Percentiles rank a stretch among this genome's conserved stretches.
phyloP scores from a whole-genome alignment of 2,888 invertebrate genomes.

The Zhuqinia jingwanae region DNA sequence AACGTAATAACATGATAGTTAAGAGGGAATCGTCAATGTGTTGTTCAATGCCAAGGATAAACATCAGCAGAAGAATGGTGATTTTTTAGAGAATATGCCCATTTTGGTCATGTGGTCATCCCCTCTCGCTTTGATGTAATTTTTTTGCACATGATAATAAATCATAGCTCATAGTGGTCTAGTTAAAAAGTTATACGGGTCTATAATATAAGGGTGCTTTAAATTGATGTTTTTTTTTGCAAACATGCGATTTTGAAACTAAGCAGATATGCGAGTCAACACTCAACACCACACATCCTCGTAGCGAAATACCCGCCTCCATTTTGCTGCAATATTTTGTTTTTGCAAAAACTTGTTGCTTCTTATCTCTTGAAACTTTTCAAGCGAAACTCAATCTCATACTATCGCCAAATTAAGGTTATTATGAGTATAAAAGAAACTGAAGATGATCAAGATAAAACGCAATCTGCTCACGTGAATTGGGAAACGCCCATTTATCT shows the following conservation, averaged over 20 bases:
- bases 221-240: conserved; percentile 6
- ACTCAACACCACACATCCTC: background rate
- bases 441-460: conserved; percentile 24
- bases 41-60: conserved; percentile 55
- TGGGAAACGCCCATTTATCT: background rate
- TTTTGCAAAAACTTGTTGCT: background rate
- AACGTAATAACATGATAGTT: conserved; percentile 27
- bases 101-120: conserved; percentile 57
- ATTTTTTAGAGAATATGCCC: conserved; percentile 28
- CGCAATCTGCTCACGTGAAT: background rate
- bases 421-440: background rate
- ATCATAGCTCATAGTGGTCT: conserved; percentile 39
- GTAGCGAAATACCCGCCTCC: background rate
- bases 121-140: conserved; percentile 16
- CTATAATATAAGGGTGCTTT: too few relatives aligned
- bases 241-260: background rate
- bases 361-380: background rate
- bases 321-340: background rate
- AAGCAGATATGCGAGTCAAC: background rate
- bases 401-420: background rate
- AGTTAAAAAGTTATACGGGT: background rate
- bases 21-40: conserved; percentile 17
- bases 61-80: background rate
- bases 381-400: background rate
- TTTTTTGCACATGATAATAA: conserved; percentile 33